Evolutionary conservation across 2,797 vertebrate species (phyloP), one percentile per base, ranked within the genome.

Genomic region (Holocentrus rufus): DNA sequence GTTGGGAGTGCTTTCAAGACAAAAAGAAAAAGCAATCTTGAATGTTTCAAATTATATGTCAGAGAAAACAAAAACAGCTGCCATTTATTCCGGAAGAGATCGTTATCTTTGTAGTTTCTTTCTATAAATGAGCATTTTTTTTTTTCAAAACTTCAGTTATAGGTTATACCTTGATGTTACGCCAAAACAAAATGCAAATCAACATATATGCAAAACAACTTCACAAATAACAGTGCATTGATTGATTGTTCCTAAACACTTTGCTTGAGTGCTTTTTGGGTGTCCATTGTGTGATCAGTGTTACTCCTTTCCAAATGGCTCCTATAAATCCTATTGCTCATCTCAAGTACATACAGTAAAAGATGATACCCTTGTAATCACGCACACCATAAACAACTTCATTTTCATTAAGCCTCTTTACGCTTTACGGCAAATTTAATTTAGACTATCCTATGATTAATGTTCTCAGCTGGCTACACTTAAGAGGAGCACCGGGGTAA

Each of bases 391-490:
- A 90, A 92, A 92, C 88, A 90, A 86, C 82, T 84, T 90, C 50
- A 89, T 92, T 90, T 90, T 89, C 87, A 91, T 91, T 88, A 88
- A 84, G 87, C 66, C 61, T 80, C 80, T 86, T 87, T 76, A 88
- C 60, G 57, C 82, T 88, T 87, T 83, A 85, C 72, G 77, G 79
- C 82, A 76, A 81, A 88, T 89, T 87, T 86, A 87, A 90, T 90
- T 87, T 80, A 49, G 69, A 85, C 44, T n/a, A 73, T 73, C 57
- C 30, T 36, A 15, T 90, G 87, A 90, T 90, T 85, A 82, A 90
- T 90, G 84, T 74, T 76, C 69, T 77, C 77, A 60, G 83, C 71
- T 68, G 72, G 65, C 69, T 71, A 39, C 84, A 65, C 67, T 82
- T 76, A 84, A 78, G 73, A 80, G 78, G 55, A 76, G 78, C 62